Evolutionary conservation across 30 jellyfish, hydroid and myxozoan species (phyloP).

Genomic region (Hydra vulgaris): DNA sequence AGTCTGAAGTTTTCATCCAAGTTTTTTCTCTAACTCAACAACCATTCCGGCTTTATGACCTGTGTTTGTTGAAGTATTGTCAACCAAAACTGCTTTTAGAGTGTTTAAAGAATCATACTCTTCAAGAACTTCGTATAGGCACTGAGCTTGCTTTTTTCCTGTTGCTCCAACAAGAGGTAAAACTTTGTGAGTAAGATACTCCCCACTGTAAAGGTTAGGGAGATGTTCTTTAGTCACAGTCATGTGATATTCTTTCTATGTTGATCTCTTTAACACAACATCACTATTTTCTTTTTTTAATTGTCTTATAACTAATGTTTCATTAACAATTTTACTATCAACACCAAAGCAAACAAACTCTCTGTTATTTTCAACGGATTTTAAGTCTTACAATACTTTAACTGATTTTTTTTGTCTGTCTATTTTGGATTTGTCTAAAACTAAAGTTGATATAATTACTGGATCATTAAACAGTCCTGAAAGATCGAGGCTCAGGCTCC

Average conservation of each 20-base stretch:
- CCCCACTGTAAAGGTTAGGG: not conserved
- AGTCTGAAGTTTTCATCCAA: no score
- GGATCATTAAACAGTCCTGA: not conserved
- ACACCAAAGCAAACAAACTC: not conserved
- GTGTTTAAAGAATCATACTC: not conserved
- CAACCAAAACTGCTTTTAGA: not conserved
- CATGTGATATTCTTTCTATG: not conserved
- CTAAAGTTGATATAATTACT: not conserved
- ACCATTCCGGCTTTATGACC: not conserved
- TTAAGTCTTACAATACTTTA: not conserved
- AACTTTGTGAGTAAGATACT: not conserved
- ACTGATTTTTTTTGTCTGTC: not conserved
- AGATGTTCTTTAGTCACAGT: not conserved
- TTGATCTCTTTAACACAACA: not conserved
- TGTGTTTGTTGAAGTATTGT: not conserved
- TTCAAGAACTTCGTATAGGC: not conserved
- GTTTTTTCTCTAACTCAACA: not conserved
- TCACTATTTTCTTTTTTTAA: not conserved
- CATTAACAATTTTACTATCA: not conserved
- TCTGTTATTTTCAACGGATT: not conserved
- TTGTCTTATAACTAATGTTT: not conserved
- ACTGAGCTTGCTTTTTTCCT: not conserved
- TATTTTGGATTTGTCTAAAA: not conserved
- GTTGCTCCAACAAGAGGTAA: not conserved
- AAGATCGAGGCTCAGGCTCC: not conserved